phyloP scores from a whole-genome alignment of 2,113 vertebrate genomes.

The Porphyrio hochstetteri region DNA sequence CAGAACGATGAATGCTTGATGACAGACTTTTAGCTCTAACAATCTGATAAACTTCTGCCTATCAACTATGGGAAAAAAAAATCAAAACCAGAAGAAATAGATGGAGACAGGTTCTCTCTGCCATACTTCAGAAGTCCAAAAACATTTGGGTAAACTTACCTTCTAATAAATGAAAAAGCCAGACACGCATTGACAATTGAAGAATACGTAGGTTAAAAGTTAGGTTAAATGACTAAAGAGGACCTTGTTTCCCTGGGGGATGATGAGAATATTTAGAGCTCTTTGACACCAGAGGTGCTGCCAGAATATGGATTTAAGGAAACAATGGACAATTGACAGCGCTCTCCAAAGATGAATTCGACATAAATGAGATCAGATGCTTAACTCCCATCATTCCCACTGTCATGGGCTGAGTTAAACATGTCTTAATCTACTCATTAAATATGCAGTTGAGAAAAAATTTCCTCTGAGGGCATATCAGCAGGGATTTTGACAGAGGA shows the following conservation, averaged over 20 bases:
- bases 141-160: background rate
- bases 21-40: background rate
- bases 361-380: constrained; percentile 59
- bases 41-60: background rate
- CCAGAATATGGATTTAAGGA: constrained; percentile 63
- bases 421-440: constrained; percentile 29
- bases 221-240: constrained; percentile 40
- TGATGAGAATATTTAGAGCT: constrained; percentile 46
- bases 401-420: background rate
- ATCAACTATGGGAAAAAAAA: background rate
- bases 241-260: constrained; percentile 11
- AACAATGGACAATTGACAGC: constrained; percentile 62
- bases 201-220: constrained; percentile 3
- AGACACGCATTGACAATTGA: background rate
- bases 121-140: background rate
- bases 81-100: background rate
- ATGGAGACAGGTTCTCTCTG: background rate
- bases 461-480: constrained; percentile 39
- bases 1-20: background rate
- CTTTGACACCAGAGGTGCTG: constrained; percentile 42
- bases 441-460: constrained; percentile 17
- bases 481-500: constrained; percentile 16
- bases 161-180: background rate
- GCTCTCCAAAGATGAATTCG: constrained; percentile 41
- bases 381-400: constrained; percentile 21